These are phyloP conservation scores for Caenorhabditis briggsae DNA, from an alignment of 1,140 invertebrate species.

Conservation along the genomic window DNA sequence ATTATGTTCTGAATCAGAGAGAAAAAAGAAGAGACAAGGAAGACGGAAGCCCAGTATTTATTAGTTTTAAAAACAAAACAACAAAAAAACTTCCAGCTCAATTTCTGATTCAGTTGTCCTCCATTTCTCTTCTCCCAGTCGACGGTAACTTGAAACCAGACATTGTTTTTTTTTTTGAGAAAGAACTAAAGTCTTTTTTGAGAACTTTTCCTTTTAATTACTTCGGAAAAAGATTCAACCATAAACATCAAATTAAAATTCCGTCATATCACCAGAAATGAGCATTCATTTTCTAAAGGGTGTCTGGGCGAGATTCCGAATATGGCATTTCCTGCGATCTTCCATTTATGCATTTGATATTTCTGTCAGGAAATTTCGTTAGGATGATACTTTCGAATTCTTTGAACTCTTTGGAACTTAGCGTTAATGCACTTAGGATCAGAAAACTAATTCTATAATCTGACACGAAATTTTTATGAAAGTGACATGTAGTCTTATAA, in stretches of 20 bases:
- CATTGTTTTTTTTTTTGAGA: background rate
- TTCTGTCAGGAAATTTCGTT: background rate
- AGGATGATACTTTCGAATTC: background rate
- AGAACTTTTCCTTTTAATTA: background rate
- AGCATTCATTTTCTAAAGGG: too few relatives aligned
- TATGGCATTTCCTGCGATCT: background rate
- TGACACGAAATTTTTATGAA: conserved; percentile 33
- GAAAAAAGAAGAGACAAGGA: background rate
- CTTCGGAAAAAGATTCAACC: background rate
- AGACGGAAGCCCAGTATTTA: background rate
- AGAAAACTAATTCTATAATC: conserved; percentile 22
- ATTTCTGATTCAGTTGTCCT: background rate
- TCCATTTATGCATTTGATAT: background rate
- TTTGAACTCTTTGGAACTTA: conserved; percentile 13
- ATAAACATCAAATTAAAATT: too few relatives aligned
- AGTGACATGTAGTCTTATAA: conserved; percentile 28
- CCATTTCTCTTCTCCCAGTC: background rate
- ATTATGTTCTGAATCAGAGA: too few relatives aligned
- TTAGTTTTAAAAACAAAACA: background rate
- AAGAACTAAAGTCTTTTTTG: background rate
- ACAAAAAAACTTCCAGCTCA: background rate
- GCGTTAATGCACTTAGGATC: conserved; percentile 7
- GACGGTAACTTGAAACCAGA: conserved; percentile 22
- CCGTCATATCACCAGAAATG: too few relatives aligned
- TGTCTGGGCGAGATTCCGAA: background rate